A percentile compares a stretch with the other conserved stretches of the same genome.
Evolutionary conservation across 2,888 invertebrate genomes (phyloP).

Genomic region (Drosophila longiperda): DNA sequence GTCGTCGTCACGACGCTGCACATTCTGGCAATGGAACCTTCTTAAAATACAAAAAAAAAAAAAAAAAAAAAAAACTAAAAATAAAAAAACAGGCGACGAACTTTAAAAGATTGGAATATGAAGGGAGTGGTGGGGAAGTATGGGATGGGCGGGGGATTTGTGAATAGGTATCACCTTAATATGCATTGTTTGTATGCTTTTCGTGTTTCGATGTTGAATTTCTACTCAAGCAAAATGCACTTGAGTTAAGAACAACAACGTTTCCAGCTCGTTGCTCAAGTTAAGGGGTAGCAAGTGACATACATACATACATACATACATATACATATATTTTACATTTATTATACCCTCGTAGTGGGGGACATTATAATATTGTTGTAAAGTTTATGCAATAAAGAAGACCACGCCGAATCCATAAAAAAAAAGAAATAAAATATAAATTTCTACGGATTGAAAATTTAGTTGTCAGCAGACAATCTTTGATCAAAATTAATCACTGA

Average conservation of each 20-base stretch:
- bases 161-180: conserved; percentile 25
- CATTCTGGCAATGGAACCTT: conserved; percentile 45
- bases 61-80: neutral
- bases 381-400: neutral
- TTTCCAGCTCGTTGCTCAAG: conserved; percentile 36
- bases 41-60: conserved; percentile 1
- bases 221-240: conserved; percentile 17
- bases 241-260: conserved; percentile 20
- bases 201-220: conserved; percentile 31
- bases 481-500: conserved; percentile 1
- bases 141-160: neutral
- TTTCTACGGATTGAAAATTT: neutral
- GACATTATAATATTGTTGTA: neutral
- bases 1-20: conserved; percentile 55
- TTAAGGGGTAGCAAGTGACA: conserved; percentile 1
- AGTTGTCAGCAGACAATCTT: neutral
- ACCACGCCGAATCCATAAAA: neutral
- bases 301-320: neutral
- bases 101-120: neutral
- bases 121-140: neutral
- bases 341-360: neutral
- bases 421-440: neutral
- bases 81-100: neutral
- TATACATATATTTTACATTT: neutral
- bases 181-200: conserved; percentile 37